phyloP scores from a whole-genome alignment of 2,113 vertebrate genomes.

The Pipra filicauda region DNA sequence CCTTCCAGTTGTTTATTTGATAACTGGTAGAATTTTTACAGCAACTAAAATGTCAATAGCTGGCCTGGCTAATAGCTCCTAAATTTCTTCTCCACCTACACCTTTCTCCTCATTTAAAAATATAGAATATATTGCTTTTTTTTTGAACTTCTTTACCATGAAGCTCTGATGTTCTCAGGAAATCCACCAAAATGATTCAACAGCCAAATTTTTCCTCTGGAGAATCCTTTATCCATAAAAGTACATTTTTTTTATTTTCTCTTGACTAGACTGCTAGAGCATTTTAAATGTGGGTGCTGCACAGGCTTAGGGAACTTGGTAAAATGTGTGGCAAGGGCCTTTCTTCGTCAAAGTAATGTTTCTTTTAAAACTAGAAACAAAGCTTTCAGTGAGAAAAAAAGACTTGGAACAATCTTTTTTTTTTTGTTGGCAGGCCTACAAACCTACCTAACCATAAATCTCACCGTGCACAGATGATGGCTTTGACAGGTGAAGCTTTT shows the following conservation, averaged over 20 bases:
- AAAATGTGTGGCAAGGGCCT: neutral
- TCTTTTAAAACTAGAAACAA: neutral
- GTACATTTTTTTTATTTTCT: neutral
- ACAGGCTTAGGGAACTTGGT: neutral
- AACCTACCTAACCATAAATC: neutral
- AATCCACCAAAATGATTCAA: neutral
- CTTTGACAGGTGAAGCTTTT: conserved; percentile 14
- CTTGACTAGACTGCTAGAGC: neutral
- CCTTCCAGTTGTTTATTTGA: neutral
- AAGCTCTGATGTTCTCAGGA: neutral
- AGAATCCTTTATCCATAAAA: neutral
- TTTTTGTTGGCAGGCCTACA: neutral
- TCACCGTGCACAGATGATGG: neutral
- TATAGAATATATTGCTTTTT: neutral
- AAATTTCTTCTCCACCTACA: neutral
- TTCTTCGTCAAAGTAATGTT: neutral
- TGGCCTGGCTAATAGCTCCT: neutral
- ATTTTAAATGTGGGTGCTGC: neutral
- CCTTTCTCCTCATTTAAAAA: neutral
- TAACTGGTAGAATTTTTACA: neutral
- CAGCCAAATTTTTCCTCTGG: neutral
- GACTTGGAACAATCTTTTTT: neutral
- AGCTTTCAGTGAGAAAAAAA: neutral
- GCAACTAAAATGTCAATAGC: neutral
- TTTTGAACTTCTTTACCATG: neutral